Conservation (phyloP, 1,140 invertebrate species). For the Triops cancriformis region DNA sequence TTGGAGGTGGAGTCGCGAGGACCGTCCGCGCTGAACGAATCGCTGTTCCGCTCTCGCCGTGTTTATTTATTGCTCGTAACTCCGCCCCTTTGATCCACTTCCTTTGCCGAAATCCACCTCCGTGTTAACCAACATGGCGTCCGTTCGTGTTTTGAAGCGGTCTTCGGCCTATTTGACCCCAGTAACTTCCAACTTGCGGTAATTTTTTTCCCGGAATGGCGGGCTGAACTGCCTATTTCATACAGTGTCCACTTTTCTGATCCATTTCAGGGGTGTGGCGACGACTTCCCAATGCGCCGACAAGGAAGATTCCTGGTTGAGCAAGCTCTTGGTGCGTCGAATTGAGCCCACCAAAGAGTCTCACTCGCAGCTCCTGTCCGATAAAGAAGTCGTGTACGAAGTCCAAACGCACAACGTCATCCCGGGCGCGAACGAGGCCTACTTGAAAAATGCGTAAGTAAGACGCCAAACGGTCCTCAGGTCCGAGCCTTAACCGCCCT, state of each 20-base stretch:
- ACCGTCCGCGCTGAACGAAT: too few relatives aligned
- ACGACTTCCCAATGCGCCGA: neutral
- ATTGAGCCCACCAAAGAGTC: constrained; percentile 92
- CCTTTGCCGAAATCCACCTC: neutral
- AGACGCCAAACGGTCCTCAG: neutral
- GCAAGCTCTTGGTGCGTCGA: constrained; percentile 75
- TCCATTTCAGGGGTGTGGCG: neutral
- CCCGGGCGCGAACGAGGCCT: constrained; percentile 73
- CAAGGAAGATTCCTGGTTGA: constrained; percentile 67
- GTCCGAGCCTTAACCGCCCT: neutral
- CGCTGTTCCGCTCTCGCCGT: too few relatives aligned
- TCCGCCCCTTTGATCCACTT: neutral
- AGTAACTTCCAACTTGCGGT: neutral
- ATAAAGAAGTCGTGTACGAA: constrained; percentile 89
- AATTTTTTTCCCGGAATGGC: neutral
- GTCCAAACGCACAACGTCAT: constrained; percentile 89
- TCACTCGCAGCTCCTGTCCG: constrained; percentile 86
- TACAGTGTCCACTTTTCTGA: neutral
- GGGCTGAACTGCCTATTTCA: neutral
- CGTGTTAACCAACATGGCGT: neutral
- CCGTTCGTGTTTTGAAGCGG: constrained; percentile 3
- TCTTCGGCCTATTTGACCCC: neutral
- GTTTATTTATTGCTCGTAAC: too few relatives aligned
- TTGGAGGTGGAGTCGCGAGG: too few relatives aligned
- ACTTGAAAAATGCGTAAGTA: constrained; percentile 84